phyloP scores from a whole-genome alignment of 2,113 vertebrate genomes.

The Cnemophilus loriae region DNA sequence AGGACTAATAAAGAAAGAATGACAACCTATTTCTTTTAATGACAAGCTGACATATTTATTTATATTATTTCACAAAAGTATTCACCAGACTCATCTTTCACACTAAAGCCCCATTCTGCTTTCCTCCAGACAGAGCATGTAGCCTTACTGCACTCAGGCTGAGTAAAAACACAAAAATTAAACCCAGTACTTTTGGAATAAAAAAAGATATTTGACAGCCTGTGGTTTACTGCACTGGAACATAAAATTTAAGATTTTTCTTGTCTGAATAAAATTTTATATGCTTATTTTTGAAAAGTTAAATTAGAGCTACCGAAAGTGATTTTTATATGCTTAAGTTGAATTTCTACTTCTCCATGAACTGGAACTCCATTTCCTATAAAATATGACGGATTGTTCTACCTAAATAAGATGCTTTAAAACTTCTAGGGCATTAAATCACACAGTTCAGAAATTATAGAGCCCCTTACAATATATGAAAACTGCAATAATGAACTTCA shows the following conservation, averaged over 20 bases:
- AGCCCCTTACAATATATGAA: background rate
- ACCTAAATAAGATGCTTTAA: background rate
- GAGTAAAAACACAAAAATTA: background rate
- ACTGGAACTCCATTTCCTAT: background rate
- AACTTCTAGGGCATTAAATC: background rate
- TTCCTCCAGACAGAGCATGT: background rate
- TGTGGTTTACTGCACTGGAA: background rate
- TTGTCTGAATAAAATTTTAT: background rate
- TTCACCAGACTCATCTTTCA: slow-evolving; percentile 56
- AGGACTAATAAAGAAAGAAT: slow-evolving; percentile 55
- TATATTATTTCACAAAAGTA: slow-evolving; percentile 60
- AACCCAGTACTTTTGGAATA: background rate
- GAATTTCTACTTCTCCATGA: background rate
- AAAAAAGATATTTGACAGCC: background rate
- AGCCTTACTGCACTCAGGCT: background rate
- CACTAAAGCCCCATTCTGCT: background rate
- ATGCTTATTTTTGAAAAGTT: background rate
- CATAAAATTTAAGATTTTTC: background rate
- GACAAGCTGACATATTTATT: slow-evolving; percentile 68
- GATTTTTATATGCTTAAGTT: background rate
- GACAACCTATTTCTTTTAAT: slow-evolving; percentile 70
- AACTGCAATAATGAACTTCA: background rate
- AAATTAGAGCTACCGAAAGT: background rate
- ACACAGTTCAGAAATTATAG: background rate
- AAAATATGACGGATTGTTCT: background rate